Evolutionary conservation across 30 jellyfish, hydroid and myxozoan species (phyloP), one percentile per base, ranked within the genome.

Genomic region (Sanderia malayensis): DNA sequence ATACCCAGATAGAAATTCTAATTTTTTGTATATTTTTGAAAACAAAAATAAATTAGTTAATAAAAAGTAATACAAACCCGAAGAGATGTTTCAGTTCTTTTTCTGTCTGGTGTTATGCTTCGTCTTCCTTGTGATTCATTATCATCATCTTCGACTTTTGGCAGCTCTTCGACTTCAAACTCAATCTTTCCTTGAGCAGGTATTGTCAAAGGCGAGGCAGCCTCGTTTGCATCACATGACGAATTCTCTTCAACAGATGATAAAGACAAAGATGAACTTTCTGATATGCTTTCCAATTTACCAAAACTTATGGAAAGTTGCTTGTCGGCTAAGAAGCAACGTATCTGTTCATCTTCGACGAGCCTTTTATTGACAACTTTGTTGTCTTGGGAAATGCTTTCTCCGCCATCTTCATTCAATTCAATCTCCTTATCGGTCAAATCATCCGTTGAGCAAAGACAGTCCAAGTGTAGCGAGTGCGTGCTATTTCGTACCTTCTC

Each of bases 161-260:
- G 89, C 71, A 46, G 68, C 11, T 66, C 82, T 64, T 78, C 89
- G 13, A 65, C 89, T 45, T 78, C 89, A 22, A 78, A 64, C 26
- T 78, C 80, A 28, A 64, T 49, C 77, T 29, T 63, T 19, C 64
- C 24, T 24, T 49, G 64, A 41, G 55, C 8, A 15, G 15, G 8
- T 49, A 18, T 37, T 37, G 13, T 37, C 13, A 6, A 13, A 37
- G 52, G 13, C 52, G 52, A 37, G 52, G 13, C 37, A 58, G 79
- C 24, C 20, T 23, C 71, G 25, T 61, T 25, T 31, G 31, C 10
- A 62, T 30, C 29, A 79, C 24, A 4, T 70, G 64, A 6, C 13
- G 52, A 37, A 37, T 37, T 37, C 13, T 13, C 10, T 37, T 37
- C 10, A 37, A 37, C 13, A 4, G n/a, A n/a, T n/a, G n/a, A n/a